Evolutionary conservation across 2,888 invertebrate genomes (phyloP).

Genomic region (Drosophila helvetica): DNA sequence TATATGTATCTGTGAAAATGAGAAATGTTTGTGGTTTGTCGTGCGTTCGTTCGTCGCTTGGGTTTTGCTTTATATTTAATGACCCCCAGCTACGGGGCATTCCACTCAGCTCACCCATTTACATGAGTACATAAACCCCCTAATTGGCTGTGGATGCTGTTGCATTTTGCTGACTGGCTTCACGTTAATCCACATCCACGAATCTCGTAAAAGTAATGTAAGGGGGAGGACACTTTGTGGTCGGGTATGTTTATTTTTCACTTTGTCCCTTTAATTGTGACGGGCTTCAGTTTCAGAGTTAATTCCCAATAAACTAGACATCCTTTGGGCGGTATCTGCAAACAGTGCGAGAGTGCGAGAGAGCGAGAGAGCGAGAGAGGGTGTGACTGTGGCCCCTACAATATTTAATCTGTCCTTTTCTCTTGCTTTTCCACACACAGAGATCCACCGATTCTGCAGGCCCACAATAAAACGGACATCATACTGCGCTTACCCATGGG

Average conservation of each 20-base stretch:
- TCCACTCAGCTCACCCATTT: neutral
- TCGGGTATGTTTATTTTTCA: conserved; percentile 6
- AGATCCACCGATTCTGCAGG: conserved; percentile 90
- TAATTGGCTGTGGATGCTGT: conserved; percentile 31
- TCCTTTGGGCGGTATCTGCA: neutral
- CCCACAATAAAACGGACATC: conserved; percentile 91
- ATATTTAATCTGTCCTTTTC: conserved; percentile 22
- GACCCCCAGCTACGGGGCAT: neutral
- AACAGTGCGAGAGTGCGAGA: neutral
- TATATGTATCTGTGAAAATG: conserved; percentile 7
- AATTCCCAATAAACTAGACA: neutral
- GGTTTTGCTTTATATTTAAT: conserved; percentile 23
- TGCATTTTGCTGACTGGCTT: conserved; percentile 53
- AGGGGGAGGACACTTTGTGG: conserved; percentile 28
- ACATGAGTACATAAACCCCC: conserved; percentile 1
- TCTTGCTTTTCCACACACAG: conserved; percentile 85
- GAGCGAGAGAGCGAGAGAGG: neutral
- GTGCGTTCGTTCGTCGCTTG: conserved; percentile 18
- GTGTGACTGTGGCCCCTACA: neutral
- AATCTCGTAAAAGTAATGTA: no score
- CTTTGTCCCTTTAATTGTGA: neutral
- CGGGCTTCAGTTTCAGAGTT: neutral
- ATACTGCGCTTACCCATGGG: conserved; percentile 93
- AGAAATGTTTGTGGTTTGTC: conserved; percentile 34
- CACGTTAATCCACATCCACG: conserved; percentile 53